phyloP scores from a whole-genome alignment of 37 sponge, comb jelly and placozoan genomes.

The Ianthella basta region DNA sequence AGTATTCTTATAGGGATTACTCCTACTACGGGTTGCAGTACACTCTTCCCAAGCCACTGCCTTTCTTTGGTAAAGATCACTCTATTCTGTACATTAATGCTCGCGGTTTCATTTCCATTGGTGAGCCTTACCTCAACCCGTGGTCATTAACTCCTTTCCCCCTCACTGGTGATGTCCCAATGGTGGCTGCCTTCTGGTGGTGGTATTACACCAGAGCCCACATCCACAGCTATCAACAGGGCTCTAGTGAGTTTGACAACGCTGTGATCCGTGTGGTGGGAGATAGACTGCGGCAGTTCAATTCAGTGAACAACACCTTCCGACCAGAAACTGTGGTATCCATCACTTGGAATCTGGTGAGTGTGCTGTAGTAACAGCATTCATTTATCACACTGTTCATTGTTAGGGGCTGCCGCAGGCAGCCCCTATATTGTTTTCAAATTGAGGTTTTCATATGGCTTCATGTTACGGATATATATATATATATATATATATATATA shows the following conservation, averaged over 20 bases:
- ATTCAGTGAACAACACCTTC: not conserved
- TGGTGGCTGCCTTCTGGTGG: slow-evolving; percentile 30
- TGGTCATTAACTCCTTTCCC: not conserved
- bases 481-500: too few relatives aligned
- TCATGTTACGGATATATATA: too few relatives aligned
- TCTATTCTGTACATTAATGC: not conserved
- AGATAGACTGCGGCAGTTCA: not conserved
- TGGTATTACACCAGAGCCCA: not conserved
- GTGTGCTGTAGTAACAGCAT: too few relatives aligned
- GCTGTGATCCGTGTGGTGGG: not conserved
- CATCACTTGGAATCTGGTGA: slow-evolving; percentile 1
- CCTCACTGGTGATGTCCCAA: slow-evolving; percentile 10
- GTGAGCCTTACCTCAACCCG: slow-evolving; percentile 1
- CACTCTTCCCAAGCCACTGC: not conserved
- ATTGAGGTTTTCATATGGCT: too few relatives aligned
- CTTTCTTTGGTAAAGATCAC: slow-evolving; percentile 8
- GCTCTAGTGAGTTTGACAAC: not conserved
- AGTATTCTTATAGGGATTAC: not conserved
- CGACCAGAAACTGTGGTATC: not conserved
- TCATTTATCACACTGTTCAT: too few relatives aligned
- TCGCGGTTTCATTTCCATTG: not conserved
- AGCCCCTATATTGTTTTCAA: too few relatives aligned
- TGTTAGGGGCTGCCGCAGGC: too few relatives aligned
- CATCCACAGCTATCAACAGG: not conserved
- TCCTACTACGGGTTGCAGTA: slow-evolving; percentile 12